Evolutionary conservation across 2,113 vertebrate species (phyloP), one percentile per base, ranked within the genome.

Genomic region (Ammodytes dubius): DNA sequence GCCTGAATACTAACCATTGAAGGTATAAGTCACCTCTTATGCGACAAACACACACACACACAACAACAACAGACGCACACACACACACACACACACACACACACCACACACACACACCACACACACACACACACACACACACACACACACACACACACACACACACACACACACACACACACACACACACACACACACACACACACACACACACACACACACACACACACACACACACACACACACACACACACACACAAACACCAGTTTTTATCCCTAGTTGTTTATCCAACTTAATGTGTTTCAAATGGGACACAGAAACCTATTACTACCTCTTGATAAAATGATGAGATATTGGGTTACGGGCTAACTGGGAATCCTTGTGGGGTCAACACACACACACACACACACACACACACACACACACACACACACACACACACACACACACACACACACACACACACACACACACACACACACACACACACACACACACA

Each of bases 1-100:
- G 37, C 0, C 61, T 85, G 54, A 89, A 82, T 75, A 77, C 82
- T 4, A 42, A 19, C 71, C 82, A 87, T 91, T 91, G 77, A 91
- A 60, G 59, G 45, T 46, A 27, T 27, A 37, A 63, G 70, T 74
- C 56, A 19, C 58, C 27, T 27, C 27, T 61, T 65, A 11, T 65
- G 84, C 72, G 40, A 81, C 88, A 86, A 83, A 81, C 82, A 70
- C 74, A 27, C 27, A 27, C 27, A 27, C 27, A 27, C 27, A 27
- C 27, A n/a, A n/a, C n/a, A n/a, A n/a, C n/a, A n/a, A n/a, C n/a
- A n/a, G n/a, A n/a, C n/a, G n/a, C n/a, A 27, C 27, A 27, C 27
- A 27, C 27, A 27, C 27, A 27, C 27, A 27, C 27, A 2, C 27
- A 27, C 27, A 66, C 74, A 7, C 1, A 39, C 73, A 61, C 88